Base-by-base conservation (phyloP, 92 coral and sea anemone genomes). In the Diadumene lineata region DNA sequence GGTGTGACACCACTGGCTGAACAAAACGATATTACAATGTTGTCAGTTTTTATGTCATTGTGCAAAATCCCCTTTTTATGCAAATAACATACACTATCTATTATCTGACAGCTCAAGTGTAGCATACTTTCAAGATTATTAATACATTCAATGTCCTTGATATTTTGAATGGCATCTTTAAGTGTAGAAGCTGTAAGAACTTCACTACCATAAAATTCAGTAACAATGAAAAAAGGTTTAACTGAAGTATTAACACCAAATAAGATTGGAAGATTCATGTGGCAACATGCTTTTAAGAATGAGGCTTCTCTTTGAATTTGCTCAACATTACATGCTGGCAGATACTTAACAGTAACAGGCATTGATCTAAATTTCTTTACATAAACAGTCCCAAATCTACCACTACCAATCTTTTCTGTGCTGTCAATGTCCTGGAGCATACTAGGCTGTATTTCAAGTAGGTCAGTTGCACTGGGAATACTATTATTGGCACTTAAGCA, bases 261-360 rank as follows among this genome's bases (percentile, higher is more conserved):
- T 13, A 85, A 62, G 2, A 87, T 22, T 17, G 92, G 92, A 62
- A 84, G 56, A 60, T 79, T 84, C 7, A 83, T 68, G 72, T 86
- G 90, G 57, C 74, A 82, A 64, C 87, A 86, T 55, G 48, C 24
- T 11, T 46, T 51, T 58, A 89, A 82, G 65, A 21, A 85, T n/a
- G 28, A 27, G 19, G 88, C 90, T 50, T 85, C 86, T 25, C 66
- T 73, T 73, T 85, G 70, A 68, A 85, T 85, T 31, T 50, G 65
- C 13, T 75, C 68, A 65, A 57, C 27, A 44, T 60, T 43, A 34
- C 79, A 69, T 22, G 71, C 18, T 13, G 74, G 79, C 50, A 85
- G 85, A 60, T 85, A 89, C 31, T 82, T 89, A 0, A 89, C 94
- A 23, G 94, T 90, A 26, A 89, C 85, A 51, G 85, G 85, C 31